Evolutionary conservation across 2,888 invertebrate genomes (phyloP).

Genomic region (Amiota minor): DNA sequence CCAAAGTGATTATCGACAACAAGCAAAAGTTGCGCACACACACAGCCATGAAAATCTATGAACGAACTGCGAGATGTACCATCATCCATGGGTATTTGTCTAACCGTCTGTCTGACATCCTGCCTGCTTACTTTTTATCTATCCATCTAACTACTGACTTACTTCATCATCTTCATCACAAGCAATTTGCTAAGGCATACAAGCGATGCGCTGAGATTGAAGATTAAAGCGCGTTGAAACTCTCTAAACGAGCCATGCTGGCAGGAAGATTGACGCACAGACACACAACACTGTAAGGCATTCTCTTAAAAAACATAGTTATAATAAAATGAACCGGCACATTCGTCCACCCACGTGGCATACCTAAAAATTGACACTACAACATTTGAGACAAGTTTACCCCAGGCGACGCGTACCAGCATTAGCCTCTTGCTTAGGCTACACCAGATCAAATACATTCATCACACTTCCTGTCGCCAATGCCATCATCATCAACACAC

Average conservation of each 20-base stretch:
- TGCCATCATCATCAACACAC: slow-evolving; percentile 15
- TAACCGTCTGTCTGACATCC: slow-evolving; percentile 9
- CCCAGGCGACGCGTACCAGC: neutral
- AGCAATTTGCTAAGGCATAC: slow-evolving; percentile 62
- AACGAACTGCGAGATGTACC: slow-evolving; percentile 32
- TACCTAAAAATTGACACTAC: too few relatives aligned
- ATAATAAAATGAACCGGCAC: too few relatives aligned
- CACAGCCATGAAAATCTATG: neutral
- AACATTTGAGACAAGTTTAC: too few relatives aligned
- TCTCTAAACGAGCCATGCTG: too few relatives aligned
- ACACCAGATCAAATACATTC: slow-evolving; percentile 14
- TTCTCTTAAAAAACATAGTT: too few relatives aligned
- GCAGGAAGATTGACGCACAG: too few relatives aligned
- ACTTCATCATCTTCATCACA: slow-evolving; percentile 64
- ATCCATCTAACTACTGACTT: slow-evolving; percentile 3
- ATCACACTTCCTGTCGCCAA: slow-evolving; percentile 21
- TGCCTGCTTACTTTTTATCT: neutral
- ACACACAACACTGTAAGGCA: too few relatives aligned
- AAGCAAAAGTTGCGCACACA: slow-evolving; percentile 32
- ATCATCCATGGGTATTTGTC: neutral
- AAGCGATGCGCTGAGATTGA: neutral
- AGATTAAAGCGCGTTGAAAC: neutral
- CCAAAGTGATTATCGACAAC: slow-evolving; percentile 65
- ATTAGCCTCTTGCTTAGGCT: slow-evolving; percentile 6
- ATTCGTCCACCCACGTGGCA: too few relatives aligned